Base-by-base conservation (phyloP, 2,797 vertebrate species). In the Microctenopoma lineatum region DNA sequence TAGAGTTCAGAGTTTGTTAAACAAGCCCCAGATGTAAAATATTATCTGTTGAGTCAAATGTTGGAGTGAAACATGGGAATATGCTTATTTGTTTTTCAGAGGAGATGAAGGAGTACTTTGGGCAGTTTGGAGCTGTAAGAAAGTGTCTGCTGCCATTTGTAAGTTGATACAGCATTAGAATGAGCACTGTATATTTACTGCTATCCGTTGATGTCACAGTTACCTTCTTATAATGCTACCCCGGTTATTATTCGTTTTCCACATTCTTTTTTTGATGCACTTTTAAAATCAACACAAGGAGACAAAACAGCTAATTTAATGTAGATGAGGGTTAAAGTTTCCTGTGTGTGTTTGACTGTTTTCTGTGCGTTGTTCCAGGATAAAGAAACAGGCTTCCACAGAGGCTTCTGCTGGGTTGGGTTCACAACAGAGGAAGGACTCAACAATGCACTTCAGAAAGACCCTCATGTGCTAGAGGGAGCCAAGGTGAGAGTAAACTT, bases 311-410 rank as follows among this genome's bases (percentile, higher is more conserved):
- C 21, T 21, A 21, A 21, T 21, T 21, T 21, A 21, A 21, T 21
- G 21, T 21, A 21, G 21, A 21, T 21, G 21, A 21, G 21, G 21
- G 21, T 21, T 21, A 21, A 21, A 21, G 21, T 21, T 21, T 21
- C 21, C 2, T 21, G 21, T 21, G 25, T 54, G 3, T 59, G 21
- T 52, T 38, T 26, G 12, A 59, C 26, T 15, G 14, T 7, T 36
- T 2, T 12, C 12, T 53, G 29, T 77, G 14, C 64, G 18, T 71
- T 51, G 7, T 70, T 61, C 51, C 89, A 99, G 97, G 89, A 98
- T 80, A 94, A 63, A 92, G 89, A 94, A 1, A 97, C 96, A 0
- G 97, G 97, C 26, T 99, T 99, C 90, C 96, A 98, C 76, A 91
- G 0, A 87, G 96, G 96, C 5, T 93, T 92, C 18, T 93, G 95